Evolutionary conservation across 37 sponge, comb jelly and placozoan species (phyloP).

Genomic region (Eunapius fragilis): DNA sequence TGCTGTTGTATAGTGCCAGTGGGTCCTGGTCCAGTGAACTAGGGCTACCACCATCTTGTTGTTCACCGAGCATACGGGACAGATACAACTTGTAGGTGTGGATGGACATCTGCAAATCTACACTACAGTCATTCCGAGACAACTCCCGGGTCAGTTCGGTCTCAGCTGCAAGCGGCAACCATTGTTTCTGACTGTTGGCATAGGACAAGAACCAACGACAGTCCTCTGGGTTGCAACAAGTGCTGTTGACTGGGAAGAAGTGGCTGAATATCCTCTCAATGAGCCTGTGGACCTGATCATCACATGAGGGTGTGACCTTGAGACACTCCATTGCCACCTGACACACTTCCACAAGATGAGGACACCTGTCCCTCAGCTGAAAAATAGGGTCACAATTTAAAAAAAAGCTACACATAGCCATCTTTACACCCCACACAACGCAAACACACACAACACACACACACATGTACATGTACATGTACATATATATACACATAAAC

Average conservation of each 20-base stretch:
- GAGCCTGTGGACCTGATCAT: neutral
- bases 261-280: constrained; percentile 46
- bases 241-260: constrained; percentile 43
- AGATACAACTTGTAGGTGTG: constrained; percentile 56
- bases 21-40: neutral
- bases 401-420: too few species aligned
- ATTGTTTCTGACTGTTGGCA: neutral
- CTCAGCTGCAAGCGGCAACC: neutral
- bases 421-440: too few species aligned
- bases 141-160: too few species aligned
- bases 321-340: too few species aligned
- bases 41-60: neutral
- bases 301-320: neutral
- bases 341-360: too few species aligned
- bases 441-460: too few species aligned
- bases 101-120: constrained; percentile 31
- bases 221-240: constrained; percentile 4
- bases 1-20: constrained; percentile 13
- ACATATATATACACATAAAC: too few species aligned
- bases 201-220: constrained; percentile 20
- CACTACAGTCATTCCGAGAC: neutral
- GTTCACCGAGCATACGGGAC: constrained; percentile 45
- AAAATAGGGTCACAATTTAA: too few species aligned
- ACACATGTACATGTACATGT: too few species aligned
- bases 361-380: too few species aligned